A percentile compares a stretch with the other conserved stretches of the same genome.
Evolutionary conservation across 2,888 invertebrate genomes (phyloP).

Genomic region (Amphipyra tragopoginis): DNA sequence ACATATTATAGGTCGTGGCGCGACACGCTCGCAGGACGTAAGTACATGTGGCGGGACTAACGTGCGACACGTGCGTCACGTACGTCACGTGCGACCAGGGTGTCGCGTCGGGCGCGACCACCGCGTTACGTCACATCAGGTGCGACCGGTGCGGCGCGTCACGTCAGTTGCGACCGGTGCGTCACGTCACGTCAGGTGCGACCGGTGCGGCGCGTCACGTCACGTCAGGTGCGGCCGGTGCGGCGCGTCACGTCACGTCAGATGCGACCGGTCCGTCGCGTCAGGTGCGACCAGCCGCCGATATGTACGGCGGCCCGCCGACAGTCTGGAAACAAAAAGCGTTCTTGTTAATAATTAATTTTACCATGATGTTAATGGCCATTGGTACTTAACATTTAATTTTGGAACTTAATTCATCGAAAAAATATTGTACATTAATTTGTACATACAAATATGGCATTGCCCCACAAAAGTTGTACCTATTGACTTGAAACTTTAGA

Average conservation of each 20-base stretch:
- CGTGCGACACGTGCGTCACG: neutral
- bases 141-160: neutral
- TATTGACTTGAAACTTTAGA: no score
- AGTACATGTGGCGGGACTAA: neutral
- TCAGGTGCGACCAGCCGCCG: neutral
- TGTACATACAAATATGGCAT: no score
- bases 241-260: neutral
- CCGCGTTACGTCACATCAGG: neutral
- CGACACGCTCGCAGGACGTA: conserved; percentile 15
- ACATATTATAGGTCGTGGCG: conserved; percentile 32
- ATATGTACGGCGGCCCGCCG: conserved; percentile 20
- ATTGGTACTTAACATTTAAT: no score
- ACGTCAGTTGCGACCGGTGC: neutral
- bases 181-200: neutral
- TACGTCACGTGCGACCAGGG: no score
- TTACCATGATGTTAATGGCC: no score
- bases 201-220: neutral
- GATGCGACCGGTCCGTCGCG: no score
- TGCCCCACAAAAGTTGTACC: no score
- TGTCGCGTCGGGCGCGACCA: neutral
- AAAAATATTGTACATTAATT: no score
- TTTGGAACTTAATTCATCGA: no score
- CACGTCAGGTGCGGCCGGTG: neutral
- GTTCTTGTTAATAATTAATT: neutral
- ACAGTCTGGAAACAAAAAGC: conserved; percentile 20